Percentiles rank a stretch among this genome's conserved stretches.
phyloP scores from a whole-genome alignment of 2,888 invertebrate species.

The Spisula subtruncata region DNA sequence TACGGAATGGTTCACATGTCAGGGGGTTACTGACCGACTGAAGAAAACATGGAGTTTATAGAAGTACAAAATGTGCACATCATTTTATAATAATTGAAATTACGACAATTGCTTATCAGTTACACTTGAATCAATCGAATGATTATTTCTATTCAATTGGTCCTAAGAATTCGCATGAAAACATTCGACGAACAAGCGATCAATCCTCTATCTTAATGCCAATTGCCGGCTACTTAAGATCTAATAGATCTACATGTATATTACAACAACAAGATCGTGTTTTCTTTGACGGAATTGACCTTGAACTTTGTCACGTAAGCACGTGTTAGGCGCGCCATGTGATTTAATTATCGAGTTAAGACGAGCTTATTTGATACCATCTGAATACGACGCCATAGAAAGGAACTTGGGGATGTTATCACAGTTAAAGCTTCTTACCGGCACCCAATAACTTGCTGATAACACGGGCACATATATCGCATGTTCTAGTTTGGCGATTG shows the following conservation, averaged over 20 bases:
- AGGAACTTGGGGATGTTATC: background rate
- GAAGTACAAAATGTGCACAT: too few species aligned
- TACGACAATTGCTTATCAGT: too few species aligned
- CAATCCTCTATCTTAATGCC: background rate
- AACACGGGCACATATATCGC: background rate
- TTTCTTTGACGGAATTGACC: background rate
- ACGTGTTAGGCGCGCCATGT: background rate
- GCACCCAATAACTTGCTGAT: slow-evolving; percentile 36
- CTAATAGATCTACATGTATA: background rate
- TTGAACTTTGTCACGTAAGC: background rate
- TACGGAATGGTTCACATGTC: too few species aligned
- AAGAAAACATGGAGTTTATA: too few species aligned
- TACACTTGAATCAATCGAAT: too few species aligned
- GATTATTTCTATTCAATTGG: too few species aligned
- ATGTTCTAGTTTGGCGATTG: background rate
- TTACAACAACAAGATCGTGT: background rate
- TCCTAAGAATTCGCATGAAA: too few species aligned
- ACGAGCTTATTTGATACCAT: background rate
- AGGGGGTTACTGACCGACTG: too few species aligned
- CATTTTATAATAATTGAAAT: too few species aligned
- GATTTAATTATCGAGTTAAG: background rate
- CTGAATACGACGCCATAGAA: background rate
- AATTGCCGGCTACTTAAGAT: background rate
- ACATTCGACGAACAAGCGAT: too few species aligned
- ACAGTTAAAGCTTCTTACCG: background rate